A percentile compares a stretch with the other conserved stretches of the same genome.
phyloP scores from a whole-genome alignment of 2,888 invertebrate genomes.

The Odontomyia ornata region DNA sequence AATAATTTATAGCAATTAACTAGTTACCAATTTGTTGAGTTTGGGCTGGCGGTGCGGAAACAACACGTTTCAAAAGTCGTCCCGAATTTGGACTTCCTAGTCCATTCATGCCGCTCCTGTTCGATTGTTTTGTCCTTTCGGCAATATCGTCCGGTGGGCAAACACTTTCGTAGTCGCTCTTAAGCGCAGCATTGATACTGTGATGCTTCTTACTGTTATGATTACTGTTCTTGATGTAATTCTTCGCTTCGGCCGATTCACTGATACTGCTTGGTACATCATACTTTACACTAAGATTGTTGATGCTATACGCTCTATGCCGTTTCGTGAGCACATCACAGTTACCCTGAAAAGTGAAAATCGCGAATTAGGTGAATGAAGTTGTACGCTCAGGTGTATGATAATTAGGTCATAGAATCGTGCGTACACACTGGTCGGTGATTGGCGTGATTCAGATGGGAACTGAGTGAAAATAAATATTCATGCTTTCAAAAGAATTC shows the following conservation, averaged over 20 bases:
- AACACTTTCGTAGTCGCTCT: constrained; percentile 64
- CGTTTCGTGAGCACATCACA: constrained; percentile 59
- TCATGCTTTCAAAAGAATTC: too few relatives aligned
- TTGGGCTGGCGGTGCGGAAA: constrained; percentile 68
- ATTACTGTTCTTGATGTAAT: constrained; percentile 50
- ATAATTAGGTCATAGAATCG: too few relatives aligned
- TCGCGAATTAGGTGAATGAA: background rate
- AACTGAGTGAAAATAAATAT: too few relatives aligned
- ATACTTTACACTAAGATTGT: constrained; percentile 56
- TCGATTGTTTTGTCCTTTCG: constrained; percentile 62
- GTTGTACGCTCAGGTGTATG: background rate
- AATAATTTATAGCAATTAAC: background rate
- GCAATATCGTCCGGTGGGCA: constrained; percentile 63
- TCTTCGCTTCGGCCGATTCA: constrained; percentile 59
- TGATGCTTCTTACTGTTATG: constrained; percentile 56
- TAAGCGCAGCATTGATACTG: constrained; percentile 57
- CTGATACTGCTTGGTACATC: constrained; percentile 53
- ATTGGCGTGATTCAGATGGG: too few relatives aligned
- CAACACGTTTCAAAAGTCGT: constrained; percentile 67
- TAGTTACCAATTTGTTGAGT: constrained; percentile 59
- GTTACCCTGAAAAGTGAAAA: constrained; percentile 55
- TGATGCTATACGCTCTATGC: constrained; percentile 59
- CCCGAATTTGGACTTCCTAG: constrained; percentile 54
- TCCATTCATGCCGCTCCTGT: constrained; percentile 58
- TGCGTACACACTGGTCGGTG: too few relatives aligned